A percentile compares a stretch with the other conserved stretches of the same genome.
These are phyloP conservation scores for Oligia fasciuncula DNA, from an alignment of 2,888 invertebrate genomes.

Conservation along the genomic window DNA sequence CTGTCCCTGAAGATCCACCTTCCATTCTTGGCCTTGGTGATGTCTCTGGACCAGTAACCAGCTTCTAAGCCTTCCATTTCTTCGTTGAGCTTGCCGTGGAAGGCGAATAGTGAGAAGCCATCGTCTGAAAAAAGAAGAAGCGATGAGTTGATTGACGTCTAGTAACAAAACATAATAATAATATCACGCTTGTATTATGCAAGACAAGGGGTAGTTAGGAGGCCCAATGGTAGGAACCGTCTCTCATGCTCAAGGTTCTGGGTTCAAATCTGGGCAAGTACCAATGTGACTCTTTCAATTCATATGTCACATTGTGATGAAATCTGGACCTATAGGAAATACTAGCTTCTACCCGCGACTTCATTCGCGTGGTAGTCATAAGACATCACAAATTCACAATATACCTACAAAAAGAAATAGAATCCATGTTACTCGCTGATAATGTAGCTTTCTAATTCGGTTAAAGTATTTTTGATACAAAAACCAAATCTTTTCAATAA, in stretches of 20 bases:
- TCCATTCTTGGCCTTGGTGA: slow-evolving; percentile 90
- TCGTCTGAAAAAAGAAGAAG: slow-evolving; percentile 82
- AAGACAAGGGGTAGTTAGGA: neutral
- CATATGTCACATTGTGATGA: no score
- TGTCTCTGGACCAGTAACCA: slow-evolving; percentile 92
- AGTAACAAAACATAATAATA: neutral
- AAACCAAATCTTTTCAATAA: no score
- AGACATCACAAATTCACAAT: no score
- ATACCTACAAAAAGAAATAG: no score
- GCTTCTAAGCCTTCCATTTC: slow-evolving; percentile 93
- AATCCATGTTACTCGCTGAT: no score
- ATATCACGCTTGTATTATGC: neutral
- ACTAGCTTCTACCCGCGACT: no score
- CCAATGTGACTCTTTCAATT: neutral
- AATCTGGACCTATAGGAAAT: no score
- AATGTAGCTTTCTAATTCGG: no score
- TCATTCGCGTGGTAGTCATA: no score
- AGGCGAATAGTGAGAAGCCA: slow-evolving; percentile 89
- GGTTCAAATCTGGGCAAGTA: neutral
- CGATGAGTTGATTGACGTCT: neutral
- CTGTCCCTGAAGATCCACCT: slow-evolving; percentile 92
- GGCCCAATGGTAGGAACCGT: neutral
- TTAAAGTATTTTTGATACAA: no score
- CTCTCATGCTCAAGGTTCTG: neutral
- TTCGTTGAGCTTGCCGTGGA: slow-evolving; percentile 92